Percentiles rank a stretch among this genome's conserved stretches.
These are phyloP conservation scores for Onychostruthus taczanowskii DNA, from an alignment of 2,113 vertebrate species.

Conservation along the genomic window DNA sequence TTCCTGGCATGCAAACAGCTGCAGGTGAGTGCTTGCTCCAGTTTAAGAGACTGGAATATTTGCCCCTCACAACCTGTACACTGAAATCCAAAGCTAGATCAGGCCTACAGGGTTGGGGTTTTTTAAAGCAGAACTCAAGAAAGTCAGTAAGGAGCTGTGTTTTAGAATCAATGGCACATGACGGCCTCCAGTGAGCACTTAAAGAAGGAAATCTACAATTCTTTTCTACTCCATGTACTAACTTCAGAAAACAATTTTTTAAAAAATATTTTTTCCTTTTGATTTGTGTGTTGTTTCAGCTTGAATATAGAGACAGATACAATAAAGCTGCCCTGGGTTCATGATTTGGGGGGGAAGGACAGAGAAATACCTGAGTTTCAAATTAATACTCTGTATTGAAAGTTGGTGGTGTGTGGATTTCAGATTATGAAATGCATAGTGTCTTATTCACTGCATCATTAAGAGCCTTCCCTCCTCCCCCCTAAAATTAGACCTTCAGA, in stretches of 20 bases:
- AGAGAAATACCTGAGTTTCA: background rate
- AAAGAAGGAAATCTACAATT: constrained; percentile 18
- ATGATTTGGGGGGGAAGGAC: background rate
- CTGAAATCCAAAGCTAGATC: background rate
- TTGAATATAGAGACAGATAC: background rate
- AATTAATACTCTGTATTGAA: background rate
- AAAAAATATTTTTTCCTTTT: background rate
- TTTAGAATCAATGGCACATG: constrained; percentile 29
- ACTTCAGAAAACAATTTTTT: background rate
- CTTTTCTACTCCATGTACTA: background rate
- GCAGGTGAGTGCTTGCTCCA: background rate
- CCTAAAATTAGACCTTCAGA: background rate
- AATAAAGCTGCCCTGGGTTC: background rate
- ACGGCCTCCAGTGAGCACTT: background rate
- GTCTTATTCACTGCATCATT: background rate
- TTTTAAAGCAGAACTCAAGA: background rate
- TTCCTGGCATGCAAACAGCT: background rate
- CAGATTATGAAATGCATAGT: background rate
- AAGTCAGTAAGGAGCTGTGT: constrained; percentile 4
- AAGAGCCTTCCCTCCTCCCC: no score
- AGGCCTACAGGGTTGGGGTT: background rate
- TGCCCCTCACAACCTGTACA: background rate
- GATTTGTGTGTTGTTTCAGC: background rate
- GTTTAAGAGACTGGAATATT: background rate
- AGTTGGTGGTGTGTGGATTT: background rate